phyloP scores from a whole-genome alignment of 2,888 invertebrate species.

The Meiosimyza decipiens region DNA sequence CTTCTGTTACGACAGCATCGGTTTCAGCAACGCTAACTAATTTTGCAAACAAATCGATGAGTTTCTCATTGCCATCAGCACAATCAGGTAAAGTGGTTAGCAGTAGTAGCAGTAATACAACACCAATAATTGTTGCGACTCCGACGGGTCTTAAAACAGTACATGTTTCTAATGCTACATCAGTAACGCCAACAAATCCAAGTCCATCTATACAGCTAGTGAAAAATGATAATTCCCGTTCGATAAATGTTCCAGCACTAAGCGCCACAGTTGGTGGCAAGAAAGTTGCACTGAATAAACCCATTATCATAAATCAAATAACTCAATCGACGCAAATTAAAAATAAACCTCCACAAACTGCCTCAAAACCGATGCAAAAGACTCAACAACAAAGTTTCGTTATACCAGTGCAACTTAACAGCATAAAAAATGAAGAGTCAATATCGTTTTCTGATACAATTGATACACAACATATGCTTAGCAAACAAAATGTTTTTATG shows the following conservation, averaged over 20 bases:
- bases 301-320: conserved; percentile 57
- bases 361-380: conserved; percentile 20
- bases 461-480: conserved; percentile 9
- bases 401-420: conserved; percentile 13
- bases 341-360: conserved; percentile 36
- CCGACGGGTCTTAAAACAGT: conserved; percentile 64
- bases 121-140: conserved; percentile 63
- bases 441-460: conserved; percentile 2
- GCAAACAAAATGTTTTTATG: conserved; percentile 21
- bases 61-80: conserved; percentile 42
- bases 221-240: conserved; percentile 1
- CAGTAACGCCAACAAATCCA: conserved; percentile 43
- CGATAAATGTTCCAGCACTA: conserved; percentile 41
- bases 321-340: conserved; percentile 39
- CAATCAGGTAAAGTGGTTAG: conserved; percentile 42
- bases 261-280: conserved; percentile 49
- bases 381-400: conserved; percentile 31
- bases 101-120: conserved; percentile 49
- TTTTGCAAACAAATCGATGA: conserved; percentile 33
- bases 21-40: neutral
- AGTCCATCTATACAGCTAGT: conserved; percentile 43
- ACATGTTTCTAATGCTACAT: conserved; percentile 59
- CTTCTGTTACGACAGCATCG: conserved; percentile 6
- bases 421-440: neutral
- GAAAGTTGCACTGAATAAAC: conserved; percentile 58